A percentile compares a stretch with the other conserved stretches of the same genome.
Evolutionary conservation across 2,797 vertebrate genomes (phyloP).

Genomic region (Anguilla obscura): DNA sequence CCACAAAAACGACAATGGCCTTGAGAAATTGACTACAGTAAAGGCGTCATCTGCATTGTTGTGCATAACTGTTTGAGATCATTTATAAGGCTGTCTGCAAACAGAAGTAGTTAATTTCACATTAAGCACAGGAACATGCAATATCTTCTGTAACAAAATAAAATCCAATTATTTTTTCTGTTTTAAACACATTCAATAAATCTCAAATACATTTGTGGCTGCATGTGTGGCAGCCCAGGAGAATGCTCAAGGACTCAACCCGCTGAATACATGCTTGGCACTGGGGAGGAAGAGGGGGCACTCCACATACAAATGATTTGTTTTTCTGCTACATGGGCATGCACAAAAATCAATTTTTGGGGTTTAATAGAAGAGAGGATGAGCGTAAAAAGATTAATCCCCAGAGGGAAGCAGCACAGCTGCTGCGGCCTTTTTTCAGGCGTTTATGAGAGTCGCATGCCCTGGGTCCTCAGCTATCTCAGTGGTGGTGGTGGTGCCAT

Average conservation of each 20-base stretch:
- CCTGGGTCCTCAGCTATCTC: not conserved
- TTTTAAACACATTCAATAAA: not conserved
- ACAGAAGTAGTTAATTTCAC: not conserved
- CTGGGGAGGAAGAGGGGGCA: not conserved
- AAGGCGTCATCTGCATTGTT: not conserved
- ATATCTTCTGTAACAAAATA: not conserved
- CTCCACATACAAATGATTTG: not conserved
- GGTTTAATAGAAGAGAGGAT: slow-evolving; percentile 3
- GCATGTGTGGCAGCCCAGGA: not conserved
- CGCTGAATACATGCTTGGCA: not conserved
- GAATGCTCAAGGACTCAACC: not conserved
- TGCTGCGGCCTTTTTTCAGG: not conserved
- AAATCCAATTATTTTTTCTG: not conserved
- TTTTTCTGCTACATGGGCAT: not conserved
- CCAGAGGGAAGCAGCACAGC: not conserved
- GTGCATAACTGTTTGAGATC: not conserved
- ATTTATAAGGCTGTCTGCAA: not conserved
- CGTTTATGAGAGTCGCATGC: not conserved
- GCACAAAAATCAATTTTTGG: not conserved
- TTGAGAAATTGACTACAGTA: not conserved
- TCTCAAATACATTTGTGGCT: not conserved
- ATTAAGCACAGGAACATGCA: not conserved
- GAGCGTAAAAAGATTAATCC: not conserved
- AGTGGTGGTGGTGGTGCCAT: not conserved
- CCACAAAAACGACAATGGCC: not conserved